Base-by-base conservation (phyloP, 2,113 vertebrate genomes). In the Scomber scombrus region DNA sequence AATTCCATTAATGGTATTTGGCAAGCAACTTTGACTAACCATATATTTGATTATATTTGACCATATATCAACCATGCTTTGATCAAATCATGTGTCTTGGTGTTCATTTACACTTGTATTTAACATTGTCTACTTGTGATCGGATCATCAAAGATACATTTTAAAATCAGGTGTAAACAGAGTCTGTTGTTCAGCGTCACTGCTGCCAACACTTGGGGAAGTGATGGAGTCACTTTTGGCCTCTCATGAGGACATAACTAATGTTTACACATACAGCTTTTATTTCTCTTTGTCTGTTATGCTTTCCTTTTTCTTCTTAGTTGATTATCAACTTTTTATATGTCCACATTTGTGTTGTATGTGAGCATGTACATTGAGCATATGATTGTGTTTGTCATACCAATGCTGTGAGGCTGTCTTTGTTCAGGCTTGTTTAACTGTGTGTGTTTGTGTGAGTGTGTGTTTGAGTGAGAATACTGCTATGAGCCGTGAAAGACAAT, bases 401-500 rank as follows among this genome's bases (percentile, higher is more conserved):
- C 69, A 14, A 51, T 43, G 9, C 18, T 50, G 23, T 60, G 19
- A 80, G 52, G 80, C 26, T 63, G 31, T 67, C 52, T 80, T 79
- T 75, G 79, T 85, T 54, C 75, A 23, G 56, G 66, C 11, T 9
- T 80, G 68, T 80, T 63, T 70, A 13, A 7, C 29, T 61, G 45
- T 15, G n/a, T 64, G 34, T 40, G 34, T 40, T 6, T 40, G 31
- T 26, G 23, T 26, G 23, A 26, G 23, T 26, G 74, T 84, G 82
- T 60, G 70, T 75, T 18, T 75, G 80, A 29, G 81, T 67, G 75
- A 80, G 80, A 90, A 91, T 91, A 87, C 78, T 87, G 69, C 84
- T 78, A 67, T 78, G 68, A 88, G 91, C 40, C 49, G 70, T 62
- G 66, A 85, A 84, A 91, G 85, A 91, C 82, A 88, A 91, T 92